These are phyloP conservation scores for Lithophane ornitopus DNA, from an alignment of 2,888 invertebrate species.

Conservation along the genomic window DNA sequence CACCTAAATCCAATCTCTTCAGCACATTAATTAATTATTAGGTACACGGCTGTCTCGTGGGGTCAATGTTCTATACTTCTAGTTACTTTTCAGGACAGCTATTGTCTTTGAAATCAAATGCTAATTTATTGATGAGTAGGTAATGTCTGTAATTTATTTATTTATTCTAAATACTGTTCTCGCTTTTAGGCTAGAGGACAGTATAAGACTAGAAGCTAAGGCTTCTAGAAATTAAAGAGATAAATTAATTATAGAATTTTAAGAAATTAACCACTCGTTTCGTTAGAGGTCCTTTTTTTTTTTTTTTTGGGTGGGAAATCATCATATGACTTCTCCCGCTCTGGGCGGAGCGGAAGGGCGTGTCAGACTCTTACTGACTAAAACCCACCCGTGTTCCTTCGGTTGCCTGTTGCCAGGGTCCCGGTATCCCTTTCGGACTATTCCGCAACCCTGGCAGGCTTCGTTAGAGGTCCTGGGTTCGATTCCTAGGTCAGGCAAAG, in stretches of 20 bases:
- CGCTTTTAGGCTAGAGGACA: background rate
- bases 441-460: too few species aligned
- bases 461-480: background rate
- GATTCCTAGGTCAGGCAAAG: too few species aligned
- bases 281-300: background rate
- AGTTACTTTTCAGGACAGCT: background rate
- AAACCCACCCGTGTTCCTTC: too few species aligned
- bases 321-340: too few species aligned
- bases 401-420: too few species aligned
- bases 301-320: too few species aligned
- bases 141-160: slow-evolving; percentile 2
- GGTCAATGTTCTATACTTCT: background rate
- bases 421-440: too few species aligned
- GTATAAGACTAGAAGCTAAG: background rate
- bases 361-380: too few species aligned
- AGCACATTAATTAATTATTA: slow-evolving; percentile 22
- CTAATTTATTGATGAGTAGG: slow-evolving; percentile 21
- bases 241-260: too few species aligned
- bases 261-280: background rate
- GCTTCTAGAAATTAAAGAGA: too few species aligned
- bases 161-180: background rate
- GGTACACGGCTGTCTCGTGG: background rate
- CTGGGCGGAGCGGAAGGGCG: too few species aligned
- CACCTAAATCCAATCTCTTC: slow-evolving; percentile 3
- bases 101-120: slow-evolving; percentile 6